Evolutionary conservation across 1,140 invertebrate genomes (phyloP), one percentile per base, ranked within the genome.

Genomic region (Gryon sp.): DNA sequence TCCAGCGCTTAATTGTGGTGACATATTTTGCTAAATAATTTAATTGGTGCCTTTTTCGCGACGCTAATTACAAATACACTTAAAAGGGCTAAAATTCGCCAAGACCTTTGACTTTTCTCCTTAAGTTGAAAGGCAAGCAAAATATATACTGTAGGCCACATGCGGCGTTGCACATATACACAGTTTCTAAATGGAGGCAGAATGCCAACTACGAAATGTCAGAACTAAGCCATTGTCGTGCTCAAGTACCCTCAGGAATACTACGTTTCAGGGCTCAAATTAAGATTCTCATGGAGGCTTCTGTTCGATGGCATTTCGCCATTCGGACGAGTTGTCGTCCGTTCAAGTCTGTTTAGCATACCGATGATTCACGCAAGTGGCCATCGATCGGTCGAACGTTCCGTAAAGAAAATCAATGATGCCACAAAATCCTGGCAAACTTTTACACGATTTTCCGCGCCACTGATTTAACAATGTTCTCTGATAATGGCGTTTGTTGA

Each of bases 201-300:
- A 84, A 82, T 80, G 76, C 79, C 80, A 80, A 78, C 63, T 76
- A 74, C 76, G 80, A 83, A 85, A 83, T 77, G 74, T 84, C 80
- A 77, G 36, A 50, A 66, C 46, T 70, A 69, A 65, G 28, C 50
- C 63, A 43, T 55, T 55, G 28, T 32, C 34, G 43, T 50, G 40
- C 62, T 68, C 52, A 16, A 62, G 26, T 32, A 59, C 76, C 59
- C 18, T 20, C 16, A 70, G 63, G 59, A 74, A 65, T 65, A 36
- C 46, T 59, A 34, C 50, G 59, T 63, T 65, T 69, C 52, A 43
- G 59, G 34, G 45, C 32, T n/a, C 28, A 62, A 50, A 78, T 78
- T 65, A 78, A 57, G 59, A 45, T 40, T 59, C 38, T 53, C 45
- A 50, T 26, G 24, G 55, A 22, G 26, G 26, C 34, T 59, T 36